Evolutionary conservation across 2,113 vertebrate genomes (phyloP).

Genomic region (Probosciger aterrimus): DNA sequence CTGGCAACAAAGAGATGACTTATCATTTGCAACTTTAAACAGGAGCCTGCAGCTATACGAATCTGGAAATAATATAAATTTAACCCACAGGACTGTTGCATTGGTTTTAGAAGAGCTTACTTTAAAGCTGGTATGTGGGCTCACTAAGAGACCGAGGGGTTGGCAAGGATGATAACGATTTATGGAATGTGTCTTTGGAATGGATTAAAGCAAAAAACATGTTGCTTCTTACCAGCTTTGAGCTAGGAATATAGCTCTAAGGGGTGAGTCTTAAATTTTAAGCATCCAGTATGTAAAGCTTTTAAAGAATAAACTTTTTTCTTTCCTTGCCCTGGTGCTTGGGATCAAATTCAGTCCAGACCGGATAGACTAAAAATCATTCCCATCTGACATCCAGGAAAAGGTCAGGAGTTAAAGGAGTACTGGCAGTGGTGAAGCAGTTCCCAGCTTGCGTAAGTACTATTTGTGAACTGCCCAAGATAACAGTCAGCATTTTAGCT

Average conservation of each 20-base stretch:
- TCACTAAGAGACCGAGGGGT: constrained; percentile 60
- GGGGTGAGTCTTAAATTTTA: constrained; percentile 43
- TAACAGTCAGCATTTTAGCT: not conserved
- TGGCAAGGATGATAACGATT: constrained; percentile 77
- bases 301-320: constrained; percentile 42
- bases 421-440: constrained; percentile 28
- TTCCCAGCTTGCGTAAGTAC: constrained; percentile 26
- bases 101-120: constrained; percentile 72
- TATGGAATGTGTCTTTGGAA: constrained; percentile 80
- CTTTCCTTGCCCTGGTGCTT: constrained; percentile 38
- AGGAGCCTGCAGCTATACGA: constrained; percentile 61
- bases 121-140: constrained; percentile 80
- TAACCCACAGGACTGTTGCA: constrained; percentile 73
- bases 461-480: constrained; percentile 18
- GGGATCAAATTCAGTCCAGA: constrained; percentile 67
- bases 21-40: constrained; percentile 71
- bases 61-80: constrained; percentile 80
- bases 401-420: constrained; percentile 40
- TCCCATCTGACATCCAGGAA: constrained; percentile 64
- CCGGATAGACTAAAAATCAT: constrained; percentile 62
- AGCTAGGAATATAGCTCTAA: constrained; percentile 58
- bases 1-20: constrained; percentile 58
- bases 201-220: constrained; percentile 74
- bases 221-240: constrained; percentile 68
- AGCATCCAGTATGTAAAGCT: constrained; percentile 16